A percentile compares a stretch with the other conserved stretches of the same genome.
These are phyloP conservation scores for Syrista parreyssii DNA, from an alignment of 2,888 invertebrate species.

Conservation along the genomic window DNA sequence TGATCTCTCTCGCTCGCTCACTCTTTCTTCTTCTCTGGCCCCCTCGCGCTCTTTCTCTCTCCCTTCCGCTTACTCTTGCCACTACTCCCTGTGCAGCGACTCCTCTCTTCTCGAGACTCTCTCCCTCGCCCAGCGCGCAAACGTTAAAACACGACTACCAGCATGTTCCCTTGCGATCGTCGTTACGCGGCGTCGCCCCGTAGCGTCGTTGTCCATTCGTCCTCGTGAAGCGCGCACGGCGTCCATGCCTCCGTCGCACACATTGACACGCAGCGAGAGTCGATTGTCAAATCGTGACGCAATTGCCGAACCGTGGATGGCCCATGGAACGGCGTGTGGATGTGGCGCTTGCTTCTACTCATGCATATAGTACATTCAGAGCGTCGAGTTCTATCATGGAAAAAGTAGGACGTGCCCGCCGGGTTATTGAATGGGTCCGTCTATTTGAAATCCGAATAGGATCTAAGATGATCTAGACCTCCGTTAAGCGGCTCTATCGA, in stretches of 20 bases:
- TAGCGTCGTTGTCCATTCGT: neutral
- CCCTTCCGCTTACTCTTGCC: constrained; percentile 13
- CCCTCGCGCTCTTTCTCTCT: constrained; percentile 19
- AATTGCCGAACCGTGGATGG: neutral
- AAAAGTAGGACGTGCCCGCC: constrained; percentile 1
- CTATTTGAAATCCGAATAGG: neutral
- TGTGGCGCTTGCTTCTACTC: neutral
- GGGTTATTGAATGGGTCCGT: neutral
- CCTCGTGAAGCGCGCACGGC: neutral
- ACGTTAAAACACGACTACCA: neutral
- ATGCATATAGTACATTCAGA: neutral
- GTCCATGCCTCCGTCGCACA: neutral
- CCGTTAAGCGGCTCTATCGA: neutral
- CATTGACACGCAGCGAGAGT: neutral
- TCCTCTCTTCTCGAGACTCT: neutral
- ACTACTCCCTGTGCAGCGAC: neutral
- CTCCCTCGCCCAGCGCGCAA: neutral
- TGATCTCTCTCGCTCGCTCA: constrained; percentile 5
- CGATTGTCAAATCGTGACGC: constrained; percentile 5
- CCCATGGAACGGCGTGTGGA: neutral
- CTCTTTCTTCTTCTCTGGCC: constrained; percentile 16
- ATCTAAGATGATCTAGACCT: neutral
- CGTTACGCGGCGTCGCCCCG: neutral
- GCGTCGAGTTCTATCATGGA: neutral
- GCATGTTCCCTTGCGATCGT: neutral